phyloP scores from a whole-genome alignment of 2,113 vertebrate genomes.

The Microcebus lehilahytsara region DNA sequence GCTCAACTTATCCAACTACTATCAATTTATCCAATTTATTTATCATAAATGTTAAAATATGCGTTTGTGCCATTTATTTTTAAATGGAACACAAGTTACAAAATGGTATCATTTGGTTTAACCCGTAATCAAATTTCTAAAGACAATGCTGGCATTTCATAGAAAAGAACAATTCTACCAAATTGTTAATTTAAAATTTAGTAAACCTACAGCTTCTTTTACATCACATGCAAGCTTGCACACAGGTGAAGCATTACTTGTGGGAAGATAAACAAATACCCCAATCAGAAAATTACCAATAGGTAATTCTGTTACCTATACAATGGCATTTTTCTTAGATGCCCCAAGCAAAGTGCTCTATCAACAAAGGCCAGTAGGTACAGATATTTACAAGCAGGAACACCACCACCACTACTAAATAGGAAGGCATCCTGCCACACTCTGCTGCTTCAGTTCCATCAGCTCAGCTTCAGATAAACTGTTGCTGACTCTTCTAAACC shows the following conservation, averaged over 20 bases:
- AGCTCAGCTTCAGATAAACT: background rate
- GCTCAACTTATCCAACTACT: background rate
- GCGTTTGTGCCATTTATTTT: background rate
- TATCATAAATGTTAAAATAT: background rate
- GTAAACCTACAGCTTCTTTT: background rate
- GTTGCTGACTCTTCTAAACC: background rate
- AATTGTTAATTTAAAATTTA: background rate
- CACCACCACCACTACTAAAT: background rate
- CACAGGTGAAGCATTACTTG: background rate
- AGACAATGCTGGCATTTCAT: background rate
- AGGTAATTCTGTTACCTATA: background rate
- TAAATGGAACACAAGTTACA: background rate
- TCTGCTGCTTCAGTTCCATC: background rate
- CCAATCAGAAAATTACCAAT: background rate
- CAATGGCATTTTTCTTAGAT: background rate
- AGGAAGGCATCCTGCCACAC: background rate
- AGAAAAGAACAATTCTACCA: background rate
- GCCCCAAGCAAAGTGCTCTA: background rate
- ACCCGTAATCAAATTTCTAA: background rate
- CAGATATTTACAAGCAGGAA: background rate
- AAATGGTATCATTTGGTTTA: background rate
- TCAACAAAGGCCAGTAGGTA: background rate
- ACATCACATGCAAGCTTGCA: background rate
- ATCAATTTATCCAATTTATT: background rate
- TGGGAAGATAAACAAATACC: background rate